Evolutionary conservation across 2,113 vertebrate species (phyloP), one percentile per base, ranked within the genome.

Genomic region (Proterorhinus semilunaris): DNA sequence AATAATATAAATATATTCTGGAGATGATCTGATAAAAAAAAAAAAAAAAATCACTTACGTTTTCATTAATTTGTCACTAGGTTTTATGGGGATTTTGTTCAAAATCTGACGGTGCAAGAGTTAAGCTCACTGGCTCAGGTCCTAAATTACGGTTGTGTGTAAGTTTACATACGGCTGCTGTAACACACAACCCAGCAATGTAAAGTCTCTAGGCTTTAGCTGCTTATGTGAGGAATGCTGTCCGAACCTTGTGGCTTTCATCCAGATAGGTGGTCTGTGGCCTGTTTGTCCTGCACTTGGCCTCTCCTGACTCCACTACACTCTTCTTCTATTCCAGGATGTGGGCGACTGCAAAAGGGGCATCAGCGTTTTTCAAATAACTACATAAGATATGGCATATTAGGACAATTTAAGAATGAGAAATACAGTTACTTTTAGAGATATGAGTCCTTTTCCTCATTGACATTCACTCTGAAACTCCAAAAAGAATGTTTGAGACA

Each of bases 181-280:
- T 57, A 44, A 44, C 59, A 43, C 48, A 17, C 58, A 61, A 13
- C 57, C 54, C 46, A 42, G 17, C 68, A 63, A 62, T 21, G 15
- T 58, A 55, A 50, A n/a, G 62, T 16, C 42, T 50, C 1, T 27
- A 12, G 44, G 69, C 72, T 67, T 73, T 44, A 61, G 58, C 55
- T 62, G 69, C 81, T 17, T 61, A 11, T 52, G 72, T 42, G 55
- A 43, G 58, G 62, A 82, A 77, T 73, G 36, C 62, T 15, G 52
- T 80, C 73, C 67, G 7, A 64, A 68, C 11, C 54, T 71, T 57
- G 69, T 62, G 71, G 68, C 80, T 89, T 91, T 90, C 76, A 90
- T 91, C 89, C 85, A 55, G 72, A 80, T 85, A 80, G 82, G 87
- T 91, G 88, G 88, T 89, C 88, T 21, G 17, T 55, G 21, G 69